phyloP scores from a whole-genome alignment of 1,140 invertebrate species.

The Harpegnathos saltator region DNA sequence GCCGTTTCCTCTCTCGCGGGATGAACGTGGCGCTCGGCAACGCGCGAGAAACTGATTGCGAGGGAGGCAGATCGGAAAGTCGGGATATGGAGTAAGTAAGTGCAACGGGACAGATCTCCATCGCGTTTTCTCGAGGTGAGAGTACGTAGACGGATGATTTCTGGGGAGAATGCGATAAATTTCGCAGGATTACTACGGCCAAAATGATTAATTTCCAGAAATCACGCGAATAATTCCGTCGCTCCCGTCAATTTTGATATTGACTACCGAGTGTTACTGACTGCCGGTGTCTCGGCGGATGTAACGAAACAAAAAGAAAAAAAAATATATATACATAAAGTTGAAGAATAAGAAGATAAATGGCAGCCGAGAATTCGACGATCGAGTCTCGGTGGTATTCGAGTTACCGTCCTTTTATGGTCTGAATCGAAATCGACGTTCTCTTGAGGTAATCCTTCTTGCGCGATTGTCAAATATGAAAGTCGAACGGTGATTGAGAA shows the following conservation, averaged over 20 bases:
- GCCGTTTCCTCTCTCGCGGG: conserved; percentile 37
- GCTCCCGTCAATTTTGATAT: too few species aligned
- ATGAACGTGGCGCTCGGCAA: conserved; percentile 26
- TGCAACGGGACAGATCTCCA: conserved; percentile 2
- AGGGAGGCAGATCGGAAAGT: conserved; percentile 11
- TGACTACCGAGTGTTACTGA: too few species aligned
- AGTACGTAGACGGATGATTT: conserved; percentile 4
- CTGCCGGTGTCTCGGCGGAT: too few species aligned
- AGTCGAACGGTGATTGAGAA: not conserved
- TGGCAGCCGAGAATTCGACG: not conserved
- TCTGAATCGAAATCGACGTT: conserved; percentile 11
- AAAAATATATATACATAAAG: too few species aligned
- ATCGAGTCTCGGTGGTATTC: conserved; percentile 16
- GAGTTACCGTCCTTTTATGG: not conserved
- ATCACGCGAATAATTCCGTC: too few species aligned
- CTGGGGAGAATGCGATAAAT: conserved; percentile 2
- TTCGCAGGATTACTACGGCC: not conserved
- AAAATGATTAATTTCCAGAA: conserved; percentile 10
- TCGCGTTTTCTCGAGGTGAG: not conserved
- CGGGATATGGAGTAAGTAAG: conserved; percentile 35
- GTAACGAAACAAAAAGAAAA: too few species aligned
- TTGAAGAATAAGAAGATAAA: too few species aligned
- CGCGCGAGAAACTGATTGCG: not conserved
- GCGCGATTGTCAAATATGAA: not conserved
- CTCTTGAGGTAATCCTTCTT: conserved; percentile 21